Base-by-base conservation (phyloP, 2,888 invertebrate species). In the Habrosyne pyritoides region DNA sequence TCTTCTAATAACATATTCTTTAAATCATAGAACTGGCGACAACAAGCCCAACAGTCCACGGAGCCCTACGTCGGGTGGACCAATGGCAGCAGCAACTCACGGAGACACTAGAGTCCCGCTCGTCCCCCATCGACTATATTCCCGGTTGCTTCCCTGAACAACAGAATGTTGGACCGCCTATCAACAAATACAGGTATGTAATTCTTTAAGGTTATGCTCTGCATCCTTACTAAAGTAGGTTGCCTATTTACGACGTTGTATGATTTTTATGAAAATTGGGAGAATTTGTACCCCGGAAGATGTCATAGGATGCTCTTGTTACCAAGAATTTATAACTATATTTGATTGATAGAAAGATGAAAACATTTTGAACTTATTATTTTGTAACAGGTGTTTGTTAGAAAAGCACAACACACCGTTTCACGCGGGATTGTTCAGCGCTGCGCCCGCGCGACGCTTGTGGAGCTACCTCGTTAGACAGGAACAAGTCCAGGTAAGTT, bases 381-480 rank as follows among this genome's bases (percentile, higher is more conserved):
- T 10, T 48, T 47, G 14, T 55, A 21, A 48, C 87, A 95, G 97
- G 71, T 97, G 98, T 77, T 93, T 99, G 50, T 88, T 99, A 67
- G 98, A 99, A 71, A 97, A 97, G 69, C 96, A 96, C 68, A 99
- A 99, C 81, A 99, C 99, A 0, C 99, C 99, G 21, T 99, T 99
- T 90, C 95, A 95, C 73, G 93, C 95, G 10, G 93, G 93, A 50
- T 92, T 94, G 54, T 94, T 94, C 56, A 95, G 96, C 47, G 94
- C 97, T 0, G 96, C 95, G 68, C 97, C 95, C 0, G 96, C 96
- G 7, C 93, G 96, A 60, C 94, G 99, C 3, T 91, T 99, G 6
- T 99, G 99, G 99, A 96, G 95, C 77, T 98, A 95, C 85, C 93
- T 99, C 62, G 97, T 99, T 2, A 94, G 97, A 50, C 99, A 99